These are phyloP conservation scores for Archocentrus centrarchus DNA, from an alignment of 2,113 vertebrate genomes.

Conservation along the genomic window DNA sequence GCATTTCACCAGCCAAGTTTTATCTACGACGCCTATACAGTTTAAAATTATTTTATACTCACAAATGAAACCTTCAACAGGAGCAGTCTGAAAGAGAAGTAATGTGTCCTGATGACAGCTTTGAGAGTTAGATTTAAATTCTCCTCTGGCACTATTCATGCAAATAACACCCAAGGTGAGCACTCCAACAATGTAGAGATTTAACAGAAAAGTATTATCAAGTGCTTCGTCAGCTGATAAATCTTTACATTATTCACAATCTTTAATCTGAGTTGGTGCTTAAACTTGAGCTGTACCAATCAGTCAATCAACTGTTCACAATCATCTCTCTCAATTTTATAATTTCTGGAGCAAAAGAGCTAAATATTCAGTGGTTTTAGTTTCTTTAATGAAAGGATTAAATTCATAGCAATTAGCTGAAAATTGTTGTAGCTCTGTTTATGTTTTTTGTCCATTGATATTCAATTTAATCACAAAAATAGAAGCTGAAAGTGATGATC, in stretches of 20 bases:
- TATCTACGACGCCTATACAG: constrained; percentile 28
- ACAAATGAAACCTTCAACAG: constrained; percentile 34
- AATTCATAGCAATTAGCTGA: background rate
- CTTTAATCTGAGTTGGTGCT: background rate
- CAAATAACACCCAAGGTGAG: constrained; percentile 55
- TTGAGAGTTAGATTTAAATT: constrained; percentile 21
- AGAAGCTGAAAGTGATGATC: background rate
- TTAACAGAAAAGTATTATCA: constrained; percentile 5
- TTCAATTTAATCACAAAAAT: background rate
- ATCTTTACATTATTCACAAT: background rate
- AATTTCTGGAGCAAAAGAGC: background rate
- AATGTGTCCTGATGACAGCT: constrained; percentile 38
- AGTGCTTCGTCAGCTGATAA: background rate
- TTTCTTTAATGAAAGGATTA: background rate
- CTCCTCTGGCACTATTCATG: constrained; percentile 39
- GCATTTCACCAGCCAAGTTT: constrained; percentile 63
- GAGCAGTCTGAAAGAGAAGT: constrained; percentile 7
- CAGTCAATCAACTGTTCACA: background rate
- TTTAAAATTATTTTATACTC: constrained; percentile 46
- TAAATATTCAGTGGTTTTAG: background rate
- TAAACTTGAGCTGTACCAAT: background rate
- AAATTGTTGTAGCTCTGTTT: background rate
- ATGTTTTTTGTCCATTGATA: background rate
- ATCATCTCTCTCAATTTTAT: background rate
- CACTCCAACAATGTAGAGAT: background rate